Evolutionary conservation across 2,113 vertebrate genomes (phyloP), one percentile per base, ranked within the genome.

Genomic region (Megaleporinus macrocephalus): DNA sequence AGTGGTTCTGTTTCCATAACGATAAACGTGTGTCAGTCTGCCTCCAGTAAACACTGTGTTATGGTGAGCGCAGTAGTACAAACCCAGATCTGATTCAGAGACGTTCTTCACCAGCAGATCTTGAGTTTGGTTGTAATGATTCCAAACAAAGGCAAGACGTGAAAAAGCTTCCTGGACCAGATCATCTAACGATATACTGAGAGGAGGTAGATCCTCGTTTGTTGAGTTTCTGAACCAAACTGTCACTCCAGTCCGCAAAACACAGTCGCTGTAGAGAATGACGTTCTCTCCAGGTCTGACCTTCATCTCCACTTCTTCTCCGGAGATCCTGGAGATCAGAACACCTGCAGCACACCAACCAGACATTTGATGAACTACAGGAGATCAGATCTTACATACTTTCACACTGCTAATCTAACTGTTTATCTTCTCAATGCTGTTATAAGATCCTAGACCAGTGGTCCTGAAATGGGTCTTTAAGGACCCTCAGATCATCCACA

Each of bases 231-330:
- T 73, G 22, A 24, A 30, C 79, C 79, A 81, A 29, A 73, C 3
- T 4, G 63, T 33, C 1, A 20, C 26, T 14, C 55, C 63, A 22
- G 26, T 1, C 3, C n/a, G 0, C 10, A 27, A 0, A 15, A 5
- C 16, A 44, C 47, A 44, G 24, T 78, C 65, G 70, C 5, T 36
- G 44, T 47, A 65, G 18, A 79, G 29, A 29, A 30, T 71, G 18
- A 78, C 36, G 27, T 13, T 70, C 36, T 65, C 84, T 83, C 80
- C 84, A 80, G 53, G 44, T 76, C 49, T 71, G 33, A 75, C 80
- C 63, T 27, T 57, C 41, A 73, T 18, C 14, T 82, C 9, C 6
- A 76, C 47, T 47, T 78, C 79, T 74, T 11, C 44, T 47, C 72
- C 79, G 29, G 73, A 82, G 27, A 77, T 65, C 53, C 27, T 27